Evolutionary conservation across 1,140 invertebrate species (phyloP).

Genomic region (Formica exsecta): DNA sequence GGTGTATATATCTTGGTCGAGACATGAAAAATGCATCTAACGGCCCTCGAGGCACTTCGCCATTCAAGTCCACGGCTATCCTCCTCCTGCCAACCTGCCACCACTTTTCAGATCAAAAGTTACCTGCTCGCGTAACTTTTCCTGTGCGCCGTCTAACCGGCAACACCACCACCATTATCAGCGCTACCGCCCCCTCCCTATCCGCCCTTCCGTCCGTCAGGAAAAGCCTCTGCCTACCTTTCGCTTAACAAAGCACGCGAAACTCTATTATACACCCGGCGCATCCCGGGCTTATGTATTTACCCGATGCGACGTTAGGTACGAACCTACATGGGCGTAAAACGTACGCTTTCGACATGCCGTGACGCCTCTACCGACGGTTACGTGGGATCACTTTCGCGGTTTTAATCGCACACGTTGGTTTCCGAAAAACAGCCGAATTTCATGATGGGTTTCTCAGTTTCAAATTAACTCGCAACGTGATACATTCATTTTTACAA

Average conservation of each 20-base stretch:
- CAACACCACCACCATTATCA: slow-evolving; percentile 40
- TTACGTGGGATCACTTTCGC: slow-evolving; percentile 47
- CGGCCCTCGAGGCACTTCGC: slow-evolving; percentile 80
- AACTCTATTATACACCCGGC: slow-evolving; percentile 59
- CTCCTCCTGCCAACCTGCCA: slow-evolving; percentile 80
- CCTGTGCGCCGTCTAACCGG: slow-evolving; percentile 43
- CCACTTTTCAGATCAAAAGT: slow-evolving; percentile 85
- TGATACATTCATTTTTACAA: too few relatives aligned
- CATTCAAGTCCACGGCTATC: slow-evolving; percentile 81
- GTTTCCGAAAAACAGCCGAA: slow-evolving; percentile 19
- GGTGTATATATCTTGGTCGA: slow-evolving; percentile 75
- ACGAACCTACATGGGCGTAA: slow-evolving; percentile 52
- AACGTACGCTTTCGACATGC: slow-evolving; percentile 48
- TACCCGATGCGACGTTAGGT: slow-evolving; percentile 54
- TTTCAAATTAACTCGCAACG: too few relatives aligned
- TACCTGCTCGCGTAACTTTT: slow-evolving; percentile 81
- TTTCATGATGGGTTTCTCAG: neutral
- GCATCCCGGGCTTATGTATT: slow-evolving; percentile 62
- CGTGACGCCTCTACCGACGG: slow-evolving; percentile 30
- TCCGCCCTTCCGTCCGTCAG: neutral
- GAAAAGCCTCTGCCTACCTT: slow-evolving; percentile 63
- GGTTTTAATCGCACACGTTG: slow-evolving; percentile 25
- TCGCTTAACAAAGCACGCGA: slow-evolving; percentile 68
- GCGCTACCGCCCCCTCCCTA: neutral
- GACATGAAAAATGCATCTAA: slow-evolving; percentile 86